Conservation (phyloP, 2,888 invertebrate genomes). For the Allolobophora icterica region DNA sequence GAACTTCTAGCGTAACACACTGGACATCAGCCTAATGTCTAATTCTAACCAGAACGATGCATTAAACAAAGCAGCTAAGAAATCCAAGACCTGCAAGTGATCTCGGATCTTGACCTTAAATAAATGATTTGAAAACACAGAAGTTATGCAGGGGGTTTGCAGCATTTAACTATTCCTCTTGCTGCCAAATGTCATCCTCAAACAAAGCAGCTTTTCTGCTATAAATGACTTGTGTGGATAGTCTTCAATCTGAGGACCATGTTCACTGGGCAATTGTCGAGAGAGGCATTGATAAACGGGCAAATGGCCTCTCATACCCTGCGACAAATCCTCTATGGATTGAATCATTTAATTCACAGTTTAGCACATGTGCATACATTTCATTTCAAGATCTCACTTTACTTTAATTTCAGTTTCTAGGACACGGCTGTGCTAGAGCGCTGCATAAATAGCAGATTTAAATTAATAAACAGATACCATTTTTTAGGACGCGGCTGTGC, state of each 20-base stretch:
- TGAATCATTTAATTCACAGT: neutral
- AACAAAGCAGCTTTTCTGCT: neutral
- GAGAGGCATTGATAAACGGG: neutral
- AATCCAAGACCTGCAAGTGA: too few relatives aligned
- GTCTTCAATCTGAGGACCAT: neutral
- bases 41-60: neutral
- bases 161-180: neutral
- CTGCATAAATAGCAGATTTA: too few relatives aligned
- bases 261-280: neutral
- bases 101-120: too few relatives aligned
- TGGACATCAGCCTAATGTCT: neutral
- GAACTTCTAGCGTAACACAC: neutral
- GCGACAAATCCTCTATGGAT: neutral
- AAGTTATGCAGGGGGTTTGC: too few relatives aligned
- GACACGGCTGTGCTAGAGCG: neutral
- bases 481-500: neutral
- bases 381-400: neutral
- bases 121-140: too few relatives aligned
- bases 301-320: neutral
- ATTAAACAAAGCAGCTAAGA: too few relatives aligned
- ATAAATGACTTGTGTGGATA: neutral
- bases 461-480: too few relatives aligned
- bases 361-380: slow-evolving; percentile 8
- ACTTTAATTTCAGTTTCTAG: neutral
- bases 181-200: neutral